Evolutionary conservation across 2,888 invertebrate genomes (phyloP).

Genomic region (Platycheirus rosarum): DNA sequence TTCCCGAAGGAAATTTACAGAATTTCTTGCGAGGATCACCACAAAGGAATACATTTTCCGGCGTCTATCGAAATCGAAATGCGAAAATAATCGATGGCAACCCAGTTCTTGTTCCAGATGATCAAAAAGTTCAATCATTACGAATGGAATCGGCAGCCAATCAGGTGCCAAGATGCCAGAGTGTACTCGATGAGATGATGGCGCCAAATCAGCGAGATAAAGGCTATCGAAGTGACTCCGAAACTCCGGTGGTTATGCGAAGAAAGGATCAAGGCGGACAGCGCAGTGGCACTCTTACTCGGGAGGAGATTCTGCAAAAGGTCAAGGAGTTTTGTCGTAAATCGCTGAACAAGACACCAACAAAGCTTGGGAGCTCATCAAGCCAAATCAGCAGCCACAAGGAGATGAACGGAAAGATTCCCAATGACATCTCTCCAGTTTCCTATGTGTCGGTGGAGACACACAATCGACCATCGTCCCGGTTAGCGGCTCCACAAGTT

Average conservation of each 20-base stretch:
- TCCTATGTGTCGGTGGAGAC: slow-evolving; percentile 81
- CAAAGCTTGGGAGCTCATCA: slow-evolving; percentile 61
- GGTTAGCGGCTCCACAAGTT: slow-evolving; percentile 80
- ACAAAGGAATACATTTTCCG: slow-evolving; percentile 81
- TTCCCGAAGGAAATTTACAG: slow-evolving; percentile 64
- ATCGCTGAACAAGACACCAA: slow-evolving; percentile 80
- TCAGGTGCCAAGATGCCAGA: slow-evolving; percentile 79
- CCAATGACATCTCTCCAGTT: slow-evolving; percentile 80
- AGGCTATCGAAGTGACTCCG: slow-evolving; percentile 78
- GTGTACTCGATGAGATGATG: slow-evolving; percentile 80
- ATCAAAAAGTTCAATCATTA: slow-evolving; percentile 37
- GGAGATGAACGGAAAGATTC: slow-evolving; percentile 63
- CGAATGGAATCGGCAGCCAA: slow-evolving; percentile 1
- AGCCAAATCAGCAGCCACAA: slow-evolving; percentile 50
- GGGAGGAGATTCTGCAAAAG: slow-evolving; percentile 81
- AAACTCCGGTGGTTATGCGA: slow-evolving; percentile 77
- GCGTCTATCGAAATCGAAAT: slow-evolving; percentile 78
- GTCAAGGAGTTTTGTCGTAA: slow-evolving; percentile 82
- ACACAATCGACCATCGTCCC: slow-evolving; percentile 77
- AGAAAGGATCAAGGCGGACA: slow-evolving; percentile 75
- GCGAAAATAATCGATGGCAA: slow-evolving; percentile 78
- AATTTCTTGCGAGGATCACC: slow-evolving; percentile 79
- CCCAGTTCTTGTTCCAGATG: slow-evolving; percentile 69
- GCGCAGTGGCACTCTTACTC: slow-evolving; percentile 78
- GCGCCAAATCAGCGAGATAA: slow-evolving; percentile 45